Conservation (phyloP, 2,113 vertebrate genomes). For the Machaerirhynchus nigripectus region DNA sequence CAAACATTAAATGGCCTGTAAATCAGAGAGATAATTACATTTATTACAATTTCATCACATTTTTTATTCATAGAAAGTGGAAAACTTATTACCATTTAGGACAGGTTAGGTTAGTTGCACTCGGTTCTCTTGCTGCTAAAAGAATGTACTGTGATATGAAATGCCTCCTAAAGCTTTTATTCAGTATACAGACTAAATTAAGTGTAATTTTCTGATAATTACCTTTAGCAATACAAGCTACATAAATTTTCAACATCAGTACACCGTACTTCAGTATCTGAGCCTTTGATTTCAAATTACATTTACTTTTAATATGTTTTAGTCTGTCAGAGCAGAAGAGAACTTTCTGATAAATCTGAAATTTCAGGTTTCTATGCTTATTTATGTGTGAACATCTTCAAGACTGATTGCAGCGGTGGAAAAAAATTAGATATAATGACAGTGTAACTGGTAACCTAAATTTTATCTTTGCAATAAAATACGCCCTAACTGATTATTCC, state of each 20-base stretch:
- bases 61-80: background rate
- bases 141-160: background rate
- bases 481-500: background rate
- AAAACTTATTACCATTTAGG: background rate
- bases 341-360: background rate
- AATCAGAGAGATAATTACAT: background rate
- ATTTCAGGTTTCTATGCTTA: background rate
- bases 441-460: background rate
- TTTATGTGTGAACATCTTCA: background rate
- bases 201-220: slow-evolving; percentile 13
- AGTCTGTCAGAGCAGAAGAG: background rate
- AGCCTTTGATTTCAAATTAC: background rate
- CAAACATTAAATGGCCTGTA: background rate
- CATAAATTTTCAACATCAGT: background rate
- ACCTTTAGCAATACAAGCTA: background rate
- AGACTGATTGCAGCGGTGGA: background rate
- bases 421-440: background rate
- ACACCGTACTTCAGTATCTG: background rate
- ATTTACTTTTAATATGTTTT: background rate
- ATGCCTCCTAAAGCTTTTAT: background rate
- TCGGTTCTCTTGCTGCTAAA: background rate
- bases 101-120: background rate
- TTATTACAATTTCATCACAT: background rate
- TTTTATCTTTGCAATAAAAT: background rate
- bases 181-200: background rate